Evolutionary conservation across 2,797 vertebrate species (phyloP).

Genomic region (Trichosurus vulpecula): DNA sequence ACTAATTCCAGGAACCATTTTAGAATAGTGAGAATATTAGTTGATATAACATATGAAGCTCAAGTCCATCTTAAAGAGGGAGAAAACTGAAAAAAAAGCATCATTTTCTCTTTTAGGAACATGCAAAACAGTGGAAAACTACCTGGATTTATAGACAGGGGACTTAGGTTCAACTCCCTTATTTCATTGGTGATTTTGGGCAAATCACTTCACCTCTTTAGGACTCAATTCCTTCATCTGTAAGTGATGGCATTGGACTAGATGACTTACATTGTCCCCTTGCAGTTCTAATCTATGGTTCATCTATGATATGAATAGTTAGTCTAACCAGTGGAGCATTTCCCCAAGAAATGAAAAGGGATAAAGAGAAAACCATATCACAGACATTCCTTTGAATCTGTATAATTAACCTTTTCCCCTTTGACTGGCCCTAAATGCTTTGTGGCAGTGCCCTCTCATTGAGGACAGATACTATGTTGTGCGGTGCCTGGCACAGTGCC

Average conservation of each 20-base stretch:
- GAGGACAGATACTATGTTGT: conserved; percentile 18
- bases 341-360: conserved; percentile 53
- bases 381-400: conserved; percentile 65
- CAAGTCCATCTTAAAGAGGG: conserved; percentile 46
- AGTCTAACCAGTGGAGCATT: conserved; percentile 55
- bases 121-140: neutral
- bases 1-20: conserved; percentile 54
- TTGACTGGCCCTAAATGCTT: conserved; percentile 55
- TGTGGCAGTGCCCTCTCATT: conserved; percentile 51
- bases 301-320: conserved; percentile 24
- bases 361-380: neutral
- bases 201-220: neutral
- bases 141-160: neutral
- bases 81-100: neutral
- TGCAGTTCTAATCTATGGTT: neutral
- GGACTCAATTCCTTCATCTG: neutral
- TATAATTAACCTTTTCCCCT: conserved; percentile 16
- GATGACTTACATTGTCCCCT: neutral
- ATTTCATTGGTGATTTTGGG: neutral
- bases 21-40: conserved; percentile 35
- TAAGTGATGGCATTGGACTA: neutral
- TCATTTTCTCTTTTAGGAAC: conserved; percentile 49
- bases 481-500: neutral
- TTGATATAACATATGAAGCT: conserved; percentile 15
- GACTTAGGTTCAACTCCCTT: neutral